These are phyloP conservation scores for Thaumetopoea pityocampa DNA, from an alignment of 1,140 invertebrate genomes.

Conservation along the genomic window DNA sequence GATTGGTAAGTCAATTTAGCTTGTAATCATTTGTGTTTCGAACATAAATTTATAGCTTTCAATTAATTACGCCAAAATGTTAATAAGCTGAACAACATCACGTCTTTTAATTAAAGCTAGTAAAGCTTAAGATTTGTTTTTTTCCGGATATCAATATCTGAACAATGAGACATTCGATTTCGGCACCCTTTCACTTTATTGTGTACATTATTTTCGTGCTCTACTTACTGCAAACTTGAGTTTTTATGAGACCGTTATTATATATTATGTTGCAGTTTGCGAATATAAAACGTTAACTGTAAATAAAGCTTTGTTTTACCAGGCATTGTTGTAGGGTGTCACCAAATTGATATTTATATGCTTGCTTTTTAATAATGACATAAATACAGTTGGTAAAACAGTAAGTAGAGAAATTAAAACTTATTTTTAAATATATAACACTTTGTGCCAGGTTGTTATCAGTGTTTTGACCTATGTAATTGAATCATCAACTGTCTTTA, in stretches of 20 bases:
- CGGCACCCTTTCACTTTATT: slow-evolving; percentile 69
- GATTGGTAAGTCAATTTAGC: slow-evolving; percentile 46
- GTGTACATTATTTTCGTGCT: slow-evolving; percentile 66
- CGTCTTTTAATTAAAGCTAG: slow-evolving; percentile 1
- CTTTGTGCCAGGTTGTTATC: background rate
- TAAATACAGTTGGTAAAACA: too few species aligned
- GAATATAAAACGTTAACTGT: too few species aligned
- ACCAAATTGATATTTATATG: too few species aligned
- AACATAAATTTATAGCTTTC: slow-evolving; percentile 29
- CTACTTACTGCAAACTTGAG: slow-evolving; percentile 56
- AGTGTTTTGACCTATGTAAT: background rate
- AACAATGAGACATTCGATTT: slow-evolving; percentile 31
- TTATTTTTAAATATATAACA: too few species aligned
- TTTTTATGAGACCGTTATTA: too few species aligned
- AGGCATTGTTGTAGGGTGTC: too few species aligned
- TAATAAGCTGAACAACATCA: slow-evolving; percentile 9
- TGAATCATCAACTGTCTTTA: too few species aligned
- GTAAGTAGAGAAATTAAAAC: too few species aligned
- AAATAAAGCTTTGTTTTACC: too few species aligned
- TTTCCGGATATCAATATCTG: slow-evolving; percentile 7
- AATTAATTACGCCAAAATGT: slow-evolving; percentile 15
- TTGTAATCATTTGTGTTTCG: slow-evolving; percentile 30
- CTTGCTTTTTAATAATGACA: too few species aligned
- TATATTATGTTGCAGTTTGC: too few species aligned
- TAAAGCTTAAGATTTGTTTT: background rate